Base-by-base conservation (phyloP, 2,113 vertebrate genomes). In the Hyaena hyaena region DNA sequence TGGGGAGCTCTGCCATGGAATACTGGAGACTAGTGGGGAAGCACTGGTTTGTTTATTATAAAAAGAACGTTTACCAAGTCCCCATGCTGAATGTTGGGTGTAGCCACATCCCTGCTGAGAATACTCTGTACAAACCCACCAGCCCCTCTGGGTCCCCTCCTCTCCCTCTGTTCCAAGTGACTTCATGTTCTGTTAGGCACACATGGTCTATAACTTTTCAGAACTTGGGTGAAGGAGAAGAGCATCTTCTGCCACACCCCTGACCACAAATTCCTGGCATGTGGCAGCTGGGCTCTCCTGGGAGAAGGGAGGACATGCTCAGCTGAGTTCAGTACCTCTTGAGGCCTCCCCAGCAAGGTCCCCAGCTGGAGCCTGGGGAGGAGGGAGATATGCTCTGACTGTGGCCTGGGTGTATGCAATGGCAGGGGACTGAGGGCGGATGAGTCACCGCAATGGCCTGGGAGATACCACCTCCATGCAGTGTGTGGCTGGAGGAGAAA, bases 221-320 rank as follows among this genome's bases (percentile, higher is more conserved):
- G 99, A 98, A 98, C 98, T 98, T 93, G 97, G 98, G 93, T 98
- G 98, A 98, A 98, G 98, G 98, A 99, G 98, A 98, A 97, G 95
- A 98, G 98, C 98, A 97, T 97, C 97, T 98, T 98, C 98, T 97
- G 98, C 96, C 97, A 94, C 96, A 88, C 96, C 96, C 91, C 93
- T 97, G 96, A 98, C 97, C 98, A 92, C 5, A n/a, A 92, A 98
- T 98, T 98, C 98, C 97, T 98, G 98, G 98, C 97, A 98, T 97
- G 98, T 98, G 97, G 98, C 98, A 98, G 97, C 97, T 84, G 90
- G 96, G 98, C 97, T 97, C 98, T 99, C 7, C 24, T 31, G 33
- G 31, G 31, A 55, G 45, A 69, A 76, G 50, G 58, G 26, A 21
- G 21, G 61, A 15, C 26, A 7, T 19, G 55, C 7, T 53, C 14